Evolutionary conservation across 1,140 invertebrate species (phyloP).

Genomic region (Hermetia illucens): DNA sequence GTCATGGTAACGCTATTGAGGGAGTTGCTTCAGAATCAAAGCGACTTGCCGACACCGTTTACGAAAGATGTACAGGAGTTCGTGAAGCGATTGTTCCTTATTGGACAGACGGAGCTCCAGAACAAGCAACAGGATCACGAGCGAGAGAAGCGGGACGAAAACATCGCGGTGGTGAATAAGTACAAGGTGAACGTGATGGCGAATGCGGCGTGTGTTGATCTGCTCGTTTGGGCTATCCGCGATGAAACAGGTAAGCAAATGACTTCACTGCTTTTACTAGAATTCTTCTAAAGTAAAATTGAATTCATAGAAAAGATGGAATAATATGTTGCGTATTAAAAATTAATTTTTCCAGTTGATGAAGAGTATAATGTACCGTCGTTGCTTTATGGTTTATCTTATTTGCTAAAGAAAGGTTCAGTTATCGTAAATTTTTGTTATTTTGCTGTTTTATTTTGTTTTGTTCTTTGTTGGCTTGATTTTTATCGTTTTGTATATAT

Average conservation of each 20-base stretch:
- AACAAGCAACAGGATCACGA: slow-evolving; percentile 70
- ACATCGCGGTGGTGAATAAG: slow-evolving; percentile 67
- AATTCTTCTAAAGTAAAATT: too few relatives aligned
- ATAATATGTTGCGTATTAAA: too few relatives aligned
- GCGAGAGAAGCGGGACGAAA: slow-evolving; percentile 63
- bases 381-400: slow-evolving; percentile 53
- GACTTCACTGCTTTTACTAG: background rate
- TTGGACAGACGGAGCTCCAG: slow-evolving; percentile 84
- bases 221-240: slow-evolving; percentile 92
- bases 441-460: too few relatives aligned
- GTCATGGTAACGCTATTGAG: slow-evolving; percentile 83
- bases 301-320: too few relatives aligned
- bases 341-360: slow-evolving; percentile 55
- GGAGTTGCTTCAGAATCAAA: slow-evolving; percentile 81
- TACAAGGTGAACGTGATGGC: slow-evolving; percentile 94
- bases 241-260: slow-evolving; percentile 77
- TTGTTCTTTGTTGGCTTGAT: too few relatives aligned
- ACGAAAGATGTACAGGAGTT: slow-evolving; percentile 75
- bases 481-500: too few relatives aligned
- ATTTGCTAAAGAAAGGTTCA: slow-evolving; percentile 55
- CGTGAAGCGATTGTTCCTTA: slow-evolving; percentile 68
- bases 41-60: slow-evolving; percentile 75
- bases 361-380: slow-evolving; percentile 58
- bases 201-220: slow-evolving; percentile 92
- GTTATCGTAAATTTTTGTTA: too few relatives aligned